Evolutionary conservation across 1,140 invertebrate species (phyloP), one percentile per base, ranked within the genome.

Genomic region (Drosophila malerkotliana): DNA sequence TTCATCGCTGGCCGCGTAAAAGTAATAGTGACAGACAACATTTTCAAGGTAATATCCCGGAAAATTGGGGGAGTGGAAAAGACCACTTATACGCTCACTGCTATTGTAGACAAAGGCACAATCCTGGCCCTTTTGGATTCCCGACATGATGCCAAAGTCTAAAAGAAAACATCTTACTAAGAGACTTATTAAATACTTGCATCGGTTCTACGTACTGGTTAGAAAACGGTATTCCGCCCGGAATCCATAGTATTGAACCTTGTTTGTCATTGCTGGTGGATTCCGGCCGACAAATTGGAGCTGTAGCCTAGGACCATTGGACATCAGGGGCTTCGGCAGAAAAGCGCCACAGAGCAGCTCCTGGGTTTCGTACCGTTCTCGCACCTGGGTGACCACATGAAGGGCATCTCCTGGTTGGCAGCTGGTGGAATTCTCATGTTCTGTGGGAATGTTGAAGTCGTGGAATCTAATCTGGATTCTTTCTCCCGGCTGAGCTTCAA

Each of bases 21-120:
- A 99, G 91, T 97, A 97, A 92, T 98, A 99, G 93, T 98, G 96
- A 90, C 98, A 99, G 90, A 98, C 97, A 0, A 97, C 97, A 90
- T 98, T 96, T 66, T 97, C 93, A 0, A 98, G 97, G 93, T 99
- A 99, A 28, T 95, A 94, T 6, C 98, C 98, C 0, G 98, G 98
- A 89, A 96, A 98, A 92, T 99, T 99, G 1, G 98, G 97, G 5
- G 97, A 98, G 48, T 95, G 95, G 90, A 99, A 97, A 15, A 96
- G 95, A 10, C 98, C 98, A 82, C 95, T 96, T 67, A 93, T 93
- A 6, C 94, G 94, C 75, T 95, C 94, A 60, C 94, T 96, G 92
- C 97, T 97, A 92, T 96, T 96, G 92, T 95, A 97, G 41, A 94
- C 94, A 84, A 97, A 97, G 55, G 95, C 95, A 92, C 96, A 97